Evolutionary conservation across 2,888 invertebrate species (phyloP).

Genomic region (Athripsodes cinereus): DNA sequence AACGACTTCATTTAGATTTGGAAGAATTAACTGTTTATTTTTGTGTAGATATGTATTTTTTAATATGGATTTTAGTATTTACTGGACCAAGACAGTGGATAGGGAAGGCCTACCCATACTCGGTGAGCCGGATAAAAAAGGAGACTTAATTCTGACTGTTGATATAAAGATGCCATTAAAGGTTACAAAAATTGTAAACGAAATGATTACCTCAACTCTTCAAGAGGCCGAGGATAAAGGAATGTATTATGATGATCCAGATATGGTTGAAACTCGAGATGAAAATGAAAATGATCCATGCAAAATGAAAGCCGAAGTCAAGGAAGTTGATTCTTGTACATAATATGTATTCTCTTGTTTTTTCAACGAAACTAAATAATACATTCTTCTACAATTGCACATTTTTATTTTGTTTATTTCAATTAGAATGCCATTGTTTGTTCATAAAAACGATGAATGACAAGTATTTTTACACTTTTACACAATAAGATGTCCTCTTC

Average conservation of each 20-base stretch:
- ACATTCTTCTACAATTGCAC: too few relatives aligned
- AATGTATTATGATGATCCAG: not conserved
- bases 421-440: too few relatives aligned
- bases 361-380: too few relatives aligned
- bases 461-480: too few relatives aligned
- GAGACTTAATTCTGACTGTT: constrained; percentile 66
- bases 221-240: not conserved
- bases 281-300: not conserved
- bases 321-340: not conserved
- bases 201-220: not conserved
- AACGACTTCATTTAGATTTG: too few relatives aligned
- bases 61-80: constrained; percentile 40
- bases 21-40: too few relatives aligned
- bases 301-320: not conserved
- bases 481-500: too few relatives aligned
- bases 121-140: constrained; percentile 55
- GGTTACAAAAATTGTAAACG: not conserved
- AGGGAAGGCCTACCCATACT: constrained; percentile 70
- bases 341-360: too few relatives aligned
- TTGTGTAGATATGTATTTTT: not conserved
- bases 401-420: too few relatives aligned
- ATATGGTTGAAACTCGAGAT: not conserved
- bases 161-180: constrained; percentile 39
- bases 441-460: too few relatives aligned
- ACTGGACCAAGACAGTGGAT: constrained; percentile 61